A percentile compares a stretch with the other conserved stretches of the same genome.
Evolutionary conservation across 2,113 vertebrate genomes (phyloP).

Genomic region (Spheniscus mendiculus): DNA sequence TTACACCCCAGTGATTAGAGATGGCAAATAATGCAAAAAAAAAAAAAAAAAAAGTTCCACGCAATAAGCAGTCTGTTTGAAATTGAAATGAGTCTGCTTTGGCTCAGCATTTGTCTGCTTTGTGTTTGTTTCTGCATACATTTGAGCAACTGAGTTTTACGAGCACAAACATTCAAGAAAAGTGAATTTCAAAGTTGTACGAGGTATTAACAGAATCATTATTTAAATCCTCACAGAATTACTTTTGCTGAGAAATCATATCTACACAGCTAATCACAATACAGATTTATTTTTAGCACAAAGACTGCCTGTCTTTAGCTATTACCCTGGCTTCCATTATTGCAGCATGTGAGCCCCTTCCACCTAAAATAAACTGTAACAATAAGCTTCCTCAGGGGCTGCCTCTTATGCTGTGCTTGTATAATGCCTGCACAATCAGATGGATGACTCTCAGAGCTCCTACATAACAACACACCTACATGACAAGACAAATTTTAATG

Average conservation of each 20-base stretch:
- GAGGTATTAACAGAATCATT: neutral
- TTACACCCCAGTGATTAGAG: neutral
- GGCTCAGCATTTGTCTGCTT: neutral
- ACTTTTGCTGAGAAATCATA: constrained; percentile 2
- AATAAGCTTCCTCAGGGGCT: neutral
- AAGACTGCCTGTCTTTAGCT: neutral
- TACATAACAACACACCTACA: neutral
- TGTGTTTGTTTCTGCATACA: neutral
- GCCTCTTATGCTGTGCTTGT: neutral
- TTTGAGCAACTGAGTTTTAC: neutral
- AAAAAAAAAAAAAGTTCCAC: rapidly evolving
- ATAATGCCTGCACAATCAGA: neutral
- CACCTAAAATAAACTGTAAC: neutral
- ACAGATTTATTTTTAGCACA: neutral
- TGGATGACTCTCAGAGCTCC: neutral
- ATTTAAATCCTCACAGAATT: constrained; percentile 10
- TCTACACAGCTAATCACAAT: neutral
- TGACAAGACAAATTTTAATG: neutral
- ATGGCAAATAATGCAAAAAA: neutral
- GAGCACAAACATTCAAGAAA: neutral
- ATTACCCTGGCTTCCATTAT: neutral
- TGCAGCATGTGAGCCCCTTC: neutral
- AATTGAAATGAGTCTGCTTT: neutral
- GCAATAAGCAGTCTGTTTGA: neutral
- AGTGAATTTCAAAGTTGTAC: neutral